Percentiles rank a stretch among this genome's conserved stretches.
Evolutionary conservation across 2,888 invertebrate species (phyloP).

Genomic region (Euplexia lucipara): DNA sequence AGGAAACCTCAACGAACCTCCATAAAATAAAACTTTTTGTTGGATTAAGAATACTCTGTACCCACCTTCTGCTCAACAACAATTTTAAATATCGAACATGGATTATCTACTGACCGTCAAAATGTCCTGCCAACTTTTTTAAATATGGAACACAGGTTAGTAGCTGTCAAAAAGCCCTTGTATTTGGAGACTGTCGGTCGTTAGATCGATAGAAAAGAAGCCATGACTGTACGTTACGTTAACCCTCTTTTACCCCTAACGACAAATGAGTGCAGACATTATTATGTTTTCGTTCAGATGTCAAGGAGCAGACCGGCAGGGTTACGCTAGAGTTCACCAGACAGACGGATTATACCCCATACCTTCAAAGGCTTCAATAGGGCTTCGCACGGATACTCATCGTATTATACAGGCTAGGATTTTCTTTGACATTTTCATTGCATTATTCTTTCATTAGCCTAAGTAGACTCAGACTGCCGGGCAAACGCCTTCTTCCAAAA

Average conservation of each 20-base stretch:
- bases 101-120: too few species aligned
- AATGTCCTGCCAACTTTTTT: too few species aligned
- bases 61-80: too few species aligned
- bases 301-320: conserved; percentile 57
- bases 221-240: conserved; percentile 2
- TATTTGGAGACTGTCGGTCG: not conserved
- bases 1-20: not conserved
- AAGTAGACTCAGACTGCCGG: too few species aligned
- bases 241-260: conserved; percentile 22
- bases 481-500: not conserved
- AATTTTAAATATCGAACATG: too few species aligned
- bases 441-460: not conserved
- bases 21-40: not conserved
- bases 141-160: too few species aligned
- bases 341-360: conserved; percentile 66
- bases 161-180: not conserved
- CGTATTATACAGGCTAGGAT: conserved; percentile 19
- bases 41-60: not conserved
- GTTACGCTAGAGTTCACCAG: conserved; percentile 60
- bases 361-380: conserved; percentile 64
- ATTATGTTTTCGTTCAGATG: conserved; percentile 56
- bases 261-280: conserved; percentile 28
- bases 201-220: conserved; percentile 26
- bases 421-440: conserved; percentile 2
- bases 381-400: conserved; percentile 66